Evolutionary conservation across 2,888 invertebrate genomes (phyloP), one percentile per base, ranked within the genome.

Genomic region (Agrochola lychnidis): DNA sequence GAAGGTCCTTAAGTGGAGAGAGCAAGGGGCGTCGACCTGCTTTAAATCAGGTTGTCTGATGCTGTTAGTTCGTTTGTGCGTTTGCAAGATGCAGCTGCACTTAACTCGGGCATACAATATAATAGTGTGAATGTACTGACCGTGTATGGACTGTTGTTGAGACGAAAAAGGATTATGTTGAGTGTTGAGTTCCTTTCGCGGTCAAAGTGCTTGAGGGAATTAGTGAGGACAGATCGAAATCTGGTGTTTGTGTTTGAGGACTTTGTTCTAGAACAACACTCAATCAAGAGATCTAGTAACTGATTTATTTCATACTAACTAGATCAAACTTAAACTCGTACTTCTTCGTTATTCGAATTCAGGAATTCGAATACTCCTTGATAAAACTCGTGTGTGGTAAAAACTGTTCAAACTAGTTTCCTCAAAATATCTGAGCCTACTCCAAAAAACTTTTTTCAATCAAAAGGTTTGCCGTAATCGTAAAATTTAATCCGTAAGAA

Each of bases 1-100:
- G 64, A 71, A 86, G 81, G 78, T 87, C 86, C 81, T 84, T 84
- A 88, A 88, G 84, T 87, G 86, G 85, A 83, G 87, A 82, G 88
- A 83, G 87, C 82, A 82, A 77, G 85, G 90, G 90, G 87, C 94
- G 88, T 91, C 93, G 93, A 94, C 93, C 85, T 89, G 91, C 91
- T 91, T 93, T 95, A 95, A 95, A 95, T 95, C 95, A 94, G 92
- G 91, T 91, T 94, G 95, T 94, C 94, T 92, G 92, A 91, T 91
- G 92, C 91, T 90, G 92, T 93, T 91, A 92, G 88, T 91, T 89
- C 89, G 88, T 89, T 91, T 92, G 91, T 89, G 89, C 89, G 90
- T 90, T 88, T 89, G 90, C 89, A 85, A 89, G 87, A 85, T 87
- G 88, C 90, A 89, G 90, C 89, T 90, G 90, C 88, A 84, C 88